Conservation (phyloP, 2,888 invertebrate genomes). For the Drosophila mimica region DNA sequence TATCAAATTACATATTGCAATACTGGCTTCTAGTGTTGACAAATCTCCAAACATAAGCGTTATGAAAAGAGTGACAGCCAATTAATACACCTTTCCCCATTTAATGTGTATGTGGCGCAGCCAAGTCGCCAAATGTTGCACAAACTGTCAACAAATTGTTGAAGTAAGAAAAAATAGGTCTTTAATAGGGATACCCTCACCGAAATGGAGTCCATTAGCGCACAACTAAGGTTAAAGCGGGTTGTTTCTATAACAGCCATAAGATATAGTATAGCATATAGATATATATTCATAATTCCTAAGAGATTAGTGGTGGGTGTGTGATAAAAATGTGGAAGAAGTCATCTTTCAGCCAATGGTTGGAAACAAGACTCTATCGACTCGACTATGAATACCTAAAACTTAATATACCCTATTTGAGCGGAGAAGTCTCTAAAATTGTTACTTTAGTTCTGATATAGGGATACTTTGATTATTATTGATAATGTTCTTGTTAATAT, state of each 20-base stretch:
- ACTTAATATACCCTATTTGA: not conserved
- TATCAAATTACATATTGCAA: slow-evolving; percentile 32
- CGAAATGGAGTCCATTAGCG: too few relatives aligned
- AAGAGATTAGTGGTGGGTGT: not conserved
- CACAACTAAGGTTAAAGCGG: not conserved
- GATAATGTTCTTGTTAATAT: not conserved
- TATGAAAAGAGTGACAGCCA: not conserved
- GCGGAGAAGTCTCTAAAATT: not conserved
- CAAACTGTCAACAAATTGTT: not conserved
- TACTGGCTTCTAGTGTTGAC: slow-evolving; percentile 39
- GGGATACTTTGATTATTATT: not conserved
- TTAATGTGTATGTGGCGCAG: not conserved
- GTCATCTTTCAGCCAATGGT: not conserved
- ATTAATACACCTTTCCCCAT: slow-evolving; percentile 8
- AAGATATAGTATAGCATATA: not conserved
- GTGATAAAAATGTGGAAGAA: not conserved
- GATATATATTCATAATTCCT: not conserved
- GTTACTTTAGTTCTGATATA: not conserved
- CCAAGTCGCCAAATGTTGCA: not conserved
- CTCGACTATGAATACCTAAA: not conserved
- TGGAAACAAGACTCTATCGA: not conserved
- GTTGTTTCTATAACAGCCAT: not conserved
- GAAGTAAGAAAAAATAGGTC: not conserved
- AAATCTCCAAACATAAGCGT: slow-evolving; percentile 26
- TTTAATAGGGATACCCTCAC: too few relatives aligned